Percentiles rank a stretch among this genome's conserved stretches.
Evolutionary conservation across 2,888 invertebrate genomes (phyloP).

Genomic region (Anticlea derivata): DNA sequence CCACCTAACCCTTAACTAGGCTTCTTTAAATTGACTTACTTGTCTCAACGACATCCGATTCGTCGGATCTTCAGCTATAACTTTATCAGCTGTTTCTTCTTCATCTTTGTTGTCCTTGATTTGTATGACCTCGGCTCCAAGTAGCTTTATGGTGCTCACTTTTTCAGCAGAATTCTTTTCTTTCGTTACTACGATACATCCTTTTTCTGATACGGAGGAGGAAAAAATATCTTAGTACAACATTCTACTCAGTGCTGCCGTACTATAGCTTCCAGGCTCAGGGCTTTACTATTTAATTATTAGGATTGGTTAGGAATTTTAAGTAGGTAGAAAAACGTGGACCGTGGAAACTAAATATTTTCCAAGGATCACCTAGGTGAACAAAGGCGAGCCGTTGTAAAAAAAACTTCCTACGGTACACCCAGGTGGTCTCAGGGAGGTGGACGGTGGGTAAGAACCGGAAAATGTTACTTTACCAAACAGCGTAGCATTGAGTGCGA

Average conservation of each 20-base stretch:
- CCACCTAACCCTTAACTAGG: no score
- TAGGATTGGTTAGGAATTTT: no score
- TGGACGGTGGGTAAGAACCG: no score
- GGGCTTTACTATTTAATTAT: no score
- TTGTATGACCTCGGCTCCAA: constrained; percentile 96
- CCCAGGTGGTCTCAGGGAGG: no score
- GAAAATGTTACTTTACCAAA: constrained; percentile 38
- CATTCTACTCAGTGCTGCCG: no score
- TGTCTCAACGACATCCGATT: constrained; percentile 91
- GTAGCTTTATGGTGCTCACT: constrained; percentile 90
- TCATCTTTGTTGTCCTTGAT: constrained; percentile 79
- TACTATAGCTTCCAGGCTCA: no score
- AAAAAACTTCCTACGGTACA: no score
- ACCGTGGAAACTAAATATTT: no score
- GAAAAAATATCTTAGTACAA: neutral
- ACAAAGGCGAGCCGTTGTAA: no score
- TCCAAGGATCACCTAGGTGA: no score
- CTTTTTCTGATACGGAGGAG: constrained; percentile 84
- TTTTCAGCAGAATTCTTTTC: constrained; percentile 99
- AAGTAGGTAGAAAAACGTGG: no score
- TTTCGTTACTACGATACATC: constrained; percentile 97
- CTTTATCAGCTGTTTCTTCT: constrained; percentile 86
- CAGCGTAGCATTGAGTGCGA: constrained; percentile 95
- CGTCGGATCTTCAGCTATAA: constrained; percentile 89
- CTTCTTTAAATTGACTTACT: constrained; percentile 70